Base-by-base conservation (phyloP, 2,888 invertebrate species). In the Stenodera caucasica region DNA sequence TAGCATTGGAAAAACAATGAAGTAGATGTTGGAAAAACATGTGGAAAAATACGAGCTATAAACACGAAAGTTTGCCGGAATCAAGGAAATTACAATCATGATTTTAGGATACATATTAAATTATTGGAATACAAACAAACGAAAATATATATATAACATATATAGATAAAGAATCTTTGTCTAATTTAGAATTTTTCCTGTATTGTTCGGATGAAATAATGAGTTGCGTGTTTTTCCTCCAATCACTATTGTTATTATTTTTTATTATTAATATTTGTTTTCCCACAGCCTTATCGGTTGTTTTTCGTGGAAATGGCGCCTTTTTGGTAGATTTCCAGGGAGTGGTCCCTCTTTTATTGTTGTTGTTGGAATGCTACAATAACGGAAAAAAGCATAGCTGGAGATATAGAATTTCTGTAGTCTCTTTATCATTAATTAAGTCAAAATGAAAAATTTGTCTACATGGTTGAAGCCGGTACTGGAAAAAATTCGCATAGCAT, bases 71-170 rank as follows among this genome's bases (percentile, higher is more conserved):
- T 70, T 72, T 69, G 68, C 64, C 62, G 62, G 63, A 61, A 69
- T 68, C 75, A 23, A 45, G 23, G 76, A 76, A 77, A 77, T 76
- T 75, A 74, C 73, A 75, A 77, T 77, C 74, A 76, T 78, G 77
- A 77, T 76, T 77, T 74, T 70, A 70, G 73, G 76, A 78, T 78
- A 76, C 78, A 77, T 77, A 78, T 78, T 77, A 75, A 77, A 76
- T 73, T 12, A 23, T 45, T 45, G 5, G 12, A 45, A 45, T 23
- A 12, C 2, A 40, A 18, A 6, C 15, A 11, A n/a, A 37, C 14
- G 15, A 15, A 3, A 18, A 18, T 11, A 18, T 9, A 40, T 1
- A 21, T 12, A 15, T 15, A 15, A 3, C 7, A 23, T 9, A 11
- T 23, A 12, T 45, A 18, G 9, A 45, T 45, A n/a, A n/a, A n/a